Evolutionary conservation across 2,888 invertebrate species (phyloP).

Genomic region (Thera britannica): DNA sequence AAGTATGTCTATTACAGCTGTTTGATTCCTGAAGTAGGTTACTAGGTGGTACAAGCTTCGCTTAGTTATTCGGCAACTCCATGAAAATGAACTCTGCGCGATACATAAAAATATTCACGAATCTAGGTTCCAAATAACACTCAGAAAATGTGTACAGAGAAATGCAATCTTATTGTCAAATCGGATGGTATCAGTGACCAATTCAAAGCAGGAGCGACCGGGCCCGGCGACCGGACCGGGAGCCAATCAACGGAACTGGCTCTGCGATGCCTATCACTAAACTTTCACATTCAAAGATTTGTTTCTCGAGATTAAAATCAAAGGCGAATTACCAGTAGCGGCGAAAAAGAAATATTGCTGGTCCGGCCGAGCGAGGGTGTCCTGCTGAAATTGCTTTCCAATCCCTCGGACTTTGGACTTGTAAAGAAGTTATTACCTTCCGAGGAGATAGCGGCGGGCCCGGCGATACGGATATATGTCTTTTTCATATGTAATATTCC

Average conservation of each 20-base stretch:
- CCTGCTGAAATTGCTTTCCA: slow-evolving; percentile 86
- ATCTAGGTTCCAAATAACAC: slow-evolving; percentile 41
- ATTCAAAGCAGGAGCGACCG: slow-evolving; percentile 24
- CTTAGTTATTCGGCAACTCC: neutral
- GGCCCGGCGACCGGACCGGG: slow-evolving; percentile 50
- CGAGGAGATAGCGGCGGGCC: slow-evolving; percentile 84
- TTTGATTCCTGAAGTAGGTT: no score
- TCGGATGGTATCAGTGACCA: slow-evolving; percentile 64
- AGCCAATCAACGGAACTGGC: slow-evolving; percentile 83
- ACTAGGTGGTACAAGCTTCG: no score
- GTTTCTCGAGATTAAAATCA: slow-evolving; percentile 84
- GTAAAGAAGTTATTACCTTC: slow-evolving; percentile 87
- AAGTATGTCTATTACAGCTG: no score
- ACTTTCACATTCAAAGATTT: slow-evolving; percentile 85
- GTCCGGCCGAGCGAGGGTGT: slow-evolving; percentile 82
- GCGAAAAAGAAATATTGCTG: slow-evolving; percentile 84
- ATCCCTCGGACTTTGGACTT: slow-evolving; percentile 86
- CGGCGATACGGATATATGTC: slow-evolving; percentile 85
- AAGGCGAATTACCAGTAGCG: slow-evolving; percentile 83
- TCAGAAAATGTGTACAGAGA: slow-evolving; percentile 64
- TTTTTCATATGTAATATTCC: slow-evolving; percentile 85
- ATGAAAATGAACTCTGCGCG: neutral
- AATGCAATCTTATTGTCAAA: slow-evolving; percentile 78
- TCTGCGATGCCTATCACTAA: slow-evolving; percentile 80
- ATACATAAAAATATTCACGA: slow-evolving; percentile 28